Percentiles rank a stretch among this genome's conserved stretches.
Conservation (phyloP, 2,888 invertebrate species). For the Eubasilissa splendida region DNA sequence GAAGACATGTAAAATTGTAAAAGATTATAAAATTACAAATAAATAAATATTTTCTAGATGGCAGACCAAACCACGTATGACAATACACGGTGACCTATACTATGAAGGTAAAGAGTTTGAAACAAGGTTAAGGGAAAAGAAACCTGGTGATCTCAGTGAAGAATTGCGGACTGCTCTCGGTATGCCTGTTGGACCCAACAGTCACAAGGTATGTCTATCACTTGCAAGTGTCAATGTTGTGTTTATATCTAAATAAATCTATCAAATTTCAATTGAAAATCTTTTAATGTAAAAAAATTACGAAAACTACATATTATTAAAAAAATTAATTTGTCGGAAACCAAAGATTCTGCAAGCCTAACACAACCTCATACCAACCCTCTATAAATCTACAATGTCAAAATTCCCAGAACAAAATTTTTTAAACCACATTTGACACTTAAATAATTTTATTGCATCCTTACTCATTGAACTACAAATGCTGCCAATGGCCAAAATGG, state of each 20-base stretch:
- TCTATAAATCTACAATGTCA: too few species aligned
- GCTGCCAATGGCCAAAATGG: too few species aligned
- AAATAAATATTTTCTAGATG: constrained; percentile 74
- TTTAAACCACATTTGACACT: too few species aligned
- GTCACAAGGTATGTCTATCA: constrained; percentile 83
- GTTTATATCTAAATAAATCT: background rate
- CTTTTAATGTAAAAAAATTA: background rate
- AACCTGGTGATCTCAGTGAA: constrained; percentile 97
- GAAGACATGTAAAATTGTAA: too few species aligned
- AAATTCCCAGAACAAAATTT: too few species aligned
- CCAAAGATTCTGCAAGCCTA: too few species aligned
- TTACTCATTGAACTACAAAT: too few species aligned
- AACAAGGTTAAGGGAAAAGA: constrained; percentile 96
- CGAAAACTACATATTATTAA: too few species aligned
- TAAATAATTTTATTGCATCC: too few species aligned
- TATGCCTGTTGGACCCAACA: constrained; percentile 97
- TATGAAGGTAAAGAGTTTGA: constrained; percentile 99
- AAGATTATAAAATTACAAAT: background rate
- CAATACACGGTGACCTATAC: constrained; percentile 98
- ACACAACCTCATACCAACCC: too few species aligned
- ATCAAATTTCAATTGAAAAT: background rate
- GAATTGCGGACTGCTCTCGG: constrained; percentile 96
- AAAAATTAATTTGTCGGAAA: too few species aligned
- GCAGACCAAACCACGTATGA: constrained; percentile 99
- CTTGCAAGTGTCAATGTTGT: background rate